Evolutionary conservation across 2,113 vertebrate genomes (phyloP), one percentile per base, ranked within the genome.

Genomic region (Jaculus jaculus): DNA sequence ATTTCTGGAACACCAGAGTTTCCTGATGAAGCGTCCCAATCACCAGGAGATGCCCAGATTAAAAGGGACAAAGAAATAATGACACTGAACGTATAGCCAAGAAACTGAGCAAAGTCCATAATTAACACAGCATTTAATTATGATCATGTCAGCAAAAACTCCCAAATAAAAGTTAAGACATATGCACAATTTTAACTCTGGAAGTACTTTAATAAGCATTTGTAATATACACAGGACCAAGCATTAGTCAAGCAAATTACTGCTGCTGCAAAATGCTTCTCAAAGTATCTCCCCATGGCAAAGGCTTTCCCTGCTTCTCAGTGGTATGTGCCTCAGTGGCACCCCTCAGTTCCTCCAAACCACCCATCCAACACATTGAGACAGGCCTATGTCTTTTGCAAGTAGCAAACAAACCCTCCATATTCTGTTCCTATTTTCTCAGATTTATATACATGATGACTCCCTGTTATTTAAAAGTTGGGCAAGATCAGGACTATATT

Each of bases 151-250:
- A 95, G 87, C 82, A 88, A 93, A 93, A 89, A 18, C 23, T 73
- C 17, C 12, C 84, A 26, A 63, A 80, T 66, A 71, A 58, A 74
- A 93, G 63, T 61, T 42, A 89, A 8, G 21, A 88, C n/a, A 30
- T 32, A 26, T 63, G 39, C 37, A 84, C 47, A 24, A 16, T 18
- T 16, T n/a, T 60, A 94, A 83, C 68, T 60, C 60, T 83, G 77
- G 87, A 37, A 95, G 51, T 9, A 42, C 60, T 37, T 92, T 94
- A 94, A 81, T 12, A 60, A 95, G 85, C 82, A 72, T 17, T 20
- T 34, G 51, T 61, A 66, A 74, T 16, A 51, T 0, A 34, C 21
- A 32, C 11, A 13, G n/a, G 71, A 69, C 71, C 85, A 90, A 61
- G 60, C 75, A n/a, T 24, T 83, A 81, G 54, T 3, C 26, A 85